Base-by-base conservation (phyloP, 2,888 invertebrate species). In the Synergus umbraculus region DNA sequence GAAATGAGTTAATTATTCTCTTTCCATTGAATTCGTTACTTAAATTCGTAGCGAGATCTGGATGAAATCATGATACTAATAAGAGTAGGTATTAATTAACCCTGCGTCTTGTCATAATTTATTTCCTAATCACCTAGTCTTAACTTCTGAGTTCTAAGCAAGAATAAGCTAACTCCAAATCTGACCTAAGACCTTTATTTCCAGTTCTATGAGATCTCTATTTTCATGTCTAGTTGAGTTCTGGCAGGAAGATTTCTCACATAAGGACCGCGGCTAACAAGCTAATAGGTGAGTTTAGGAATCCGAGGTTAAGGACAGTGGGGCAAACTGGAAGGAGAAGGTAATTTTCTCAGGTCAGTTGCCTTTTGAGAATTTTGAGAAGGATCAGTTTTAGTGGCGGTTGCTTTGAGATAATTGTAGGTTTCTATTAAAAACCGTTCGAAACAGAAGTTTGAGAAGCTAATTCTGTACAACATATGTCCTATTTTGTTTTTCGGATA, bases 321-420 rank as follows among this genome's bases (percentile, higher is more conserved):
- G 1, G 18, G 67, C 5, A 18, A 22, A n/a, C 9, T 18, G 18
- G 18, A 10, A 18, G 18, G 18, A 10, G 44, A 67, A 67, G 67
- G 54, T 73, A 73, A 73, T 73, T 73, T 73, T 49, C 73, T 22
- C 46, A 73, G 73, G 73, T 73, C 49, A 37, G 49, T 73, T 73
- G 73, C 73, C 73, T 73, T 73, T 73, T 54, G 54, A 54, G 73
- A 54, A 73, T 73, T 73, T 73, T 73, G 73, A 54, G 73, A 73
- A 73, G 73, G 54, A 73, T 73, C 73, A 15, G 13, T n/a, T n/a
- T 8, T 44, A 9, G 44, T 1, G 44, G 9, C 44, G 44, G 43
- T 10, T 44, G 43, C 44, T 67, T 67, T 29, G 15, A 8, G 37
- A 73, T 73, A 73, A 73, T 73, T 49, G 49, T 73, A 54, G 73